Evolutionary conservation across 2,113 vertebrate genomes (phyloP), one percentile per base, ranked within the genome.

Genomic region (Centrocercus urophasianus): DNA sequence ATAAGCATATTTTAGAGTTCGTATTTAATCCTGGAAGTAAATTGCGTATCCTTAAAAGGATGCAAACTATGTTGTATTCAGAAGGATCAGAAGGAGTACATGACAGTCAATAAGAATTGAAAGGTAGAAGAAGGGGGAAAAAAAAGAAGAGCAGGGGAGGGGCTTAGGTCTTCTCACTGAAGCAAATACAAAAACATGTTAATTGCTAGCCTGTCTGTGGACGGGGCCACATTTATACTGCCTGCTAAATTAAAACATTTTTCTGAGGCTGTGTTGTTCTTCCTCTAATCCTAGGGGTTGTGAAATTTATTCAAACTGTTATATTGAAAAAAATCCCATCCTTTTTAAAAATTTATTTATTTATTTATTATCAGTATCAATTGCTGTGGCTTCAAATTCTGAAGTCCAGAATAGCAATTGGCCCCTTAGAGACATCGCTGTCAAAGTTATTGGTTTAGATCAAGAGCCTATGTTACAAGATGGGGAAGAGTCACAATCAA

Each of bases 21-120:
- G 28, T 60, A 9, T 81, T 95, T 83, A 93, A 72, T 90, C 63
- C 38, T 84, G 42, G 60, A 83, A 60, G 69, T 92, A 93, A 89
- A 66, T 57, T 57, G 42, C 43, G 36, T 30, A 76, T 60, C 61
- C 50, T 92, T 45, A 90, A 38, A 94, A 92, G 34, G 60, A 27
- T 65, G 70, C 47, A 88, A 91, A 72, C 40, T 21, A 22, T 43
- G 10, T 81, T 63, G 52, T 36, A 47, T 40, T 70, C 42, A 65
- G 42, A 56, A 86, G 54, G 7, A n/a, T 38, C 38, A 38, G 38
- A 38, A 38, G 38, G 9, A 38, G 43, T 79, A 52, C 11, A 47
- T 36, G 18, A 34, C 86, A 86, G 48, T 45, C 25, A 72, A 24
- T 78, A 70, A 42, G 11, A 30, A 76, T 7, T 21, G 19, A 28